A percentile compares a stretch with the other conserved stretches of the same genome.
These are phyloP conservation scores for Mastomys coucha DNA, from an alignment of 2,113 vertebrate genomes.

Conservation along the genomic window DNA sequence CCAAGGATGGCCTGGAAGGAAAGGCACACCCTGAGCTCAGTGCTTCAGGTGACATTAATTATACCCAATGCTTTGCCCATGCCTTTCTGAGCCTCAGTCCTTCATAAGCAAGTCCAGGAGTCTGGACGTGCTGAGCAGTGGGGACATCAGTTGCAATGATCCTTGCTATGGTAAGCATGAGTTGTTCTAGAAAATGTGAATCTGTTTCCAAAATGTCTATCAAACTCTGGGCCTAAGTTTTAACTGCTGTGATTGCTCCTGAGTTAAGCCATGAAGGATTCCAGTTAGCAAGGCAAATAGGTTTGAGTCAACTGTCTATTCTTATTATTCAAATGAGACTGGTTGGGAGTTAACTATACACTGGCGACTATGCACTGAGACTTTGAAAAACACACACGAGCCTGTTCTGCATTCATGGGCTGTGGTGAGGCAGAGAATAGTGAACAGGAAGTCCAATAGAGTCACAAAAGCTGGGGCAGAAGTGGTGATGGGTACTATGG, in stretches of 20 bases:
- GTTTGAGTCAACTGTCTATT: neutral
- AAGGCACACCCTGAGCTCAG: neutral
- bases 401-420: neutral
- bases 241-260: neutral
- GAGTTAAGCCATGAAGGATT: neutral
- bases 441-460: neutral
- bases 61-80: neutral
- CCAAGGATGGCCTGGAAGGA: neutral
- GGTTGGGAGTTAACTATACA: neutral
- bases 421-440: neutral
- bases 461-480: neutral
- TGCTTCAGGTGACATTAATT: neutral
- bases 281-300: conserved; percentile 33
- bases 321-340: neutral
- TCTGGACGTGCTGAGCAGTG: neutral
- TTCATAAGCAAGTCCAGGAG: neutral
- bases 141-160: neutral
- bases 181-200: conserved; percentile 14
- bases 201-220: neutral
- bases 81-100: neutral
- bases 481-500: neutral
- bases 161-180: neutral
- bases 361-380: neutral
- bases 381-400: neutral
- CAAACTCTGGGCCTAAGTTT: conserved; percentile 28